Percentiles rank a stretch among this genome's conserved stretches.
Evolutionary conservation across 2,113 vertebrate genomes (phyloP).

Genomic region (Phalacrocorax pelagicus): DNA sequence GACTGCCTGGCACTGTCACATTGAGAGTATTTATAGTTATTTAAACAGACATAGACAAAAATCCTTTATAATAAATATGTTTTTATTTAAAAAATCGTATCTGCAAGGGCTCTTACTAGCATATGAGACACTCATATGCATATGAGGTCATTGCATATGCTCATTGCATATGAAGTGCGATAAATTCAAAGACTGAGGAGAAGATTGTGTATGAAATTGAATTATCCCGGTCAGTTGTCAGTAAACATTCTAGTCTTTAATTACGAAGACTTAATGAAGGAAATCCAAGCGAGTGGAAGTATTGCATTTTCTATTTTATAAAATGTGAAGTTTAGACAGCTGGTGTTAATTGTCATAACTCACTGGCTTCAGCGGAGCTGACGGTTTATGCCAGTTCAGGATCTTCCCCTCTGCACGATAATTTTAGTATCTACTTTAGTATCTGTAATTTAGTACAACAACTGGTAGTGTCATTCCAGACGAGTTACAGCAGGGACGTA

Average conservation of each 20-base stretch:
- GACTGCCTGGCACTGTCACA: not conserved
- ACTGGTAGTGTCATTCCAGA: slow-evolving; percentile 32
- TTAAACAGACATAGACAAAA: not conserved
- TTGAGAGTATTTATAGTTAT: not conserved
- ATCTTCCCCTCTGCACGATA: not conserved
- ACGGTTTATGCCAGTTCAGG: not conserved
- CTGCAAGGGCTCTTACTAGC: not conserved
- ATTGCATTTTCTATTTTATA: not conserved
- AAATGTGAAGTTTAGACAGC: not conserved
- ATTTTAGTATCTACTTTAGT: slow-evolving; percentile 30
- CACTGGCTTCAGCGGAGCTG: not conserved
- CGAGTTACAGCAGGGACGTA: not conserved
- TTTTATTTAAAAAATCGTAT: not conserved
- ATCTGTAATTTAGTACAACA: slow-evolving; percentile 37
- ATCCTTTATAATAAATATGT: not conserved
- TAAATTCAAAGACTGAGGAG: not conserved
- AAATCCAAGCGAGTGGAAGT: not conserved
- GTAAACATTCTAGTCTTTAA: not conserved
- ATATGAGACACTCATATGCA: not conserved
- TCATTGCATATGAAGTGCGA: not conserved
- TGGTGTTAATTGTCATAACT: not conserved
- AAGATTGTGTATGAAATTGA: not conserved
- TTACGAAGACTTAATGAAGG: not conserved
- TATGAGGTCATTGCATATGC: too few species aligned
- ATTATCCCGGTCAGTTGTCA: not conserved